Percentiles rank a stretch among this genome's conserved stretches.
Conservation (phyloP, 1,140 invertebrate species). For the Goniozus legneri region DNA sequence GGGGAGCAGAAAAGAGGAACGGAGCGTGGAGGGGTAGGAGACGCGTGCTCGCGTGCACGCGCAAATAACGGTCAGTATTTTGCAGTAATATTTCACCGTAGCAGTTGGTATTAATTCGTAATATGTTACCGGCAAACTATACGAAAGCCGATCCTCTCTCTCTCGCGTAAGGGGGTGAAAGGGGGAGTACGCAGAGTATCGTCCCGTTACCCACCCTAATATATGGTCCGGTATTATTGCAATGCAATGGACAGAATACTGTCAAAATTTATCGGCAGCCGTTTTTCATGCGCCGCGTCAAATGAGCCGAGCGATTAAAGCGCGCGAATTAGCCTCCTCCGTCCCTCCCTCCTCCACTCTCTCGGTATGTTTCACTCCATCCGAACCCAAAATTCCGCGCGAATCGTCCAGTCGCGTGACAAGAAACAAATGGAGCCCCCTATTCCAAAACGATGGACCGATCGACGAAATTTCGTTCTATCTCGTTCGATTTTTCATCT, state of each 20-base stretch:
- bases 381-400: neutral
- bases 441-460: too few relatives aligned
- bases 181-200: neutral
- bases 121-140: slow-evolving; percentile 56
- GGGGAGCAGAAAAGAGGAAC: neutral
- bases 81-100: slow-evolving; percentile 56
- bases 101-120: slow-evolving; percentile 58
- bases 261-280: slow-evolving; percentile 57
- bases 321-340: slow-evolving; percentile 51
- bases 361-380: neutral
- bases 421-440: slow-evolving; percentile 19
- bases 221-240: slow-evolving; percentile 57
- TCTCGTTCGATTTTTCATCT: slow-evolving; percentile 10
- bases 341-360: too few relatives aligned
- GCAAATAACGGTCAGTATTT: slow-evolving; percentile 56
- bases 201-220: slow-evolving; percentile 41
- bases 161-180: neutral
- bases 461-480: too few relatives aligned
- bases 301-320: slow-evolving; percentile 54
- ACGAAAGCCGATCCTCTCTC: slow-evolving; percentile 38
- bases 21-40: slow-evolving; percentile 2
- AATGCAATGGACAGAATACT: slow-evolving; percentile 57
- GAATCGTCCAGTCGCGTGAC: neutral
- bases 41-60: slow-evolving; percentile 20
- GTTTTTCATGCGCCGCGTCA: slow-evolving; percentile 54